phyloP scores from a whole-genome alignment of 2,888 invertebrate species.

The Xestia ashworthii region DNA sequence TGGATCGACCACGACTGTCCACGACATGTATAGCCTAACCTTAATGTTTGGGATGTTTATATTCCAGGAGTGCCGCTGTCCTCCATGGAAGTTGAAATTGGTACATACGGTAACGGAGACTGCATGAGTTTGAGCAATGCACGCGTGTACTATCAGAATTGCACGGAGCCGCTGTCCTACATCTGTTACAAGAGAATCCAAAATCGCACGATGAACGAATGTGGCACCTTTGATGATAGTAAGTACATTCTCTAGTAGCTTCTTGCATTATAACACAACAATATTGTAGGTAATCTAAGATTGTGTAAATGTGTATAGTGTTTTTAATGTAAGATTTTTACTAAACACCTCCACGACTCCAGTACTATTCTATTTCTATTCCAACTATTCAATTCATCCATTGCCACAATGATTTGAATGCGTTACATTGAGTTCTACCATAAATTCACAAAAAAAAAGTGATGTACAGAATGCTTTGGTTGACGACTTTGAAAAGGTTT shows the following conservation, averaged over 20 bases:
- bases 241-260: not conserved
- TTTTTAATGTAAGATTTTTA: no score
- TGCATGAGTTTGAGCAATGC: constrained; percentile 30
- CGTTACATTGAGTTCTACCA: no score
- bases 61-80: constrained; percentile 39
- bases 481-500: no score
- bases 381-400: no score
- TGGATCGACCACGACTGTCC: not conserved
- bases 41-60: not conserved
- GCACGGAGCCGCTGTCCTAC: constrained; percentile 16
- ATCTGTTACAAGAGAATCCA: constrained; percentile 34
- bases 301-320: no score
- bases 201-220: constrained; percentile 33
- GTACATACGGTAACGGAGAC: not conserved
- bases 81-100: constrained; percentile 16
- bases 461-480: no score
- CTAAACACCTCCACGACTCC: no score
- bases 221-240: constrained; percentile 33
- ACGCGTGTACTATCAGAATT: constrained; percentile 11
- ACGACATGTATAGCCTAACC: not conserved
- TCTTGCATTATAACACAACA: not conserved
- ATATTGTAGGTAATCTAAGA: not conserved
- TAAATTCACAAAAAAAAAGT: no score
- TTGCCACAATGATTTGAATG: no score
- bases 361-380: no score